Conservation (phyloP, 2,113 vertebrate species). For the Crypturellus undulatus region DNA sequence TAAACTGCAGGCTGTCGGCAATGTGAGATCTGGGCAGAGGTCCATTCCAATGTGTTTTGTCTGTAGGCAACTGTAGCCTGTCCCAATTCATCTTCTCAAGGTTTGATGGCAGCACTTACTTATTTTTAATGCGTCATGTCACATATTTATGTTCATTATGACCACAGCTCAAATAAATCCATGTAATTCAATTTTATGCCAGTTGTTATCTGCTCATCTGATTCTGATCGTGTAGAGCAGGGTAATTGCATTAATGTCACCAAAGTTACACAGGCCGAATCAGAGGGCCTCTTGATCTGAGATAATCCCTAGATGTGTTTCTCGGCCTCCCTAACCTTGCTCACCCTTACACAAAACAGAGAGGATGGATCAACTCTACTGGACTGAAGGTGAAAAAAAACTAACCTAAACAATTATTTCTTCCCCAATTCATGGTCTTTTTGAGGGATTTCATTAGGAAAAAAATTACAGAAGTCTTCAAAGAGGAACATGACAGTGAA, state of each 20-base stretch:
- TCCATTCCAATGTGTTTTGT: not conserved
- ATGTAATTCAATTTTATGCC: not conserved
- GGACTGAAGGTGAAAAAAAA: not conserved
- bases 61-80: not conserved
- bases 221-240: not conserved
- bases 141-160: not conserved
- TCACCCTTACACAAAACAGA: not conserved
- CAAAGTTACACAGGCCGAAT: not conserved
- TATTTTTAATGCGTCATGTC: not conserved
- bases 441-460: not conserved
- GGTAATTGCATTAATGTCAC: not conserved
- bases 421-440: not conserved
- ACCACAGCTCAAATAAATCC: conserved; percentile 1
- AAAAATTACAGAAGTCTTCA: not conserved
- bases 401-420: not conserved
- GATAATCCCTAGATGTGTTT: not conserved
- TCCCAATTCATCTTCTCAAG: not conserved
- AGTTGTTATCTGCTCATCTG: not conserved
- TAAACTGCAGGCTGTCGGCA: not conserved
- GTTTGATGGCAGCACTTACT: not conserved
- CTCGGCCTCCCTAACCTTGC: not conserved
- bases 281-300: not conserved
- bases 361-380: not conserved
- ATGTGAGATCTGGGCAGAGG: not conserved
- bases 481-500: not conserved